Evolutionary conservation across 2,797 vertebrate species (phyloP), one percentile per base, ranked within the genome.

Genomic region (Scleropages formosus): DNA sequence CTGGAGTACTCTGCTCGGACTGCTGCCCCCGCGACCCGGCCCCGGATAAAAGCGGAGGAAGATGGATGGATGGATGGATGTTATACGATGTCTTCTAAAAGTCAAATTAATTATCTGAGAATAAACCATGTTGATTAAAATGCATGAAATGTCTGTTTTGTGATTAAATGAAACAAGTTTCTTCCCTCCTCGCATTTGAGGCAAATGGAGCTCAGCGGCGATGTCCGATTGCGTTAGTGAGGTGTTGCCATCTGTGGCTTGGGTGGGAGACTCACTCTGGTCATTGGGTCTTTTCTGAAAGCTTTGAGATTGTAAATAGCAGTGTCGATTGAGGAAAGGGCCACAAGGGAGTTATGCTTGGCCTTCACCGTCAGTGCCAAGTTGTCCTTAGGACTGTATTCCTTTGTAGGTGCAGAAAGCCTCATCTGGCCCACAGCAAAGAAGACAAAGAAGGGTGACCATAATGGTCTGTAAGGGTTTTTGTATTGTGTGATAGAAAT

Each of bases 271-370:
- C 67, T 87, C 88, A 98, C 97, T 88, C 58, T 94, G 84, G 90
- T 77, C 78, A 96, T 65, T 0, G 94, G 83, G 73, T 87, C 91
- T 73, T 75, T 89, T 81, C 80, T 83, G 22, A 75, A 86, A 64
- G 80, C 84, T 15, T 88, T 82, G 0, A 98, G 85, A 44, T 82
- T 82, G 63, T 93, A 95, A 18, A 98, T 8, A 26, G 91, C 93
- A 0, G 86, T 83, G 87, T 98, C 97, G 4, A 95, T 53, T 0
- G 94, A 90, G 0, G 94, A 90, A 64, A 98, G 78, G 0, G 95
- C 95, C 65, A 98, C 90, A 27, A 93, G 88, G 0, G 95, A 92
- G 1, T 53, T 81, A 18, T 83, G 82, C 26, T 88, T 87, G 4
- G 90, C 87, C 47, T 0, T 82, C 77, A 96, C 72, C 51, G 84